phyloP scores from a whole-genome alignment of 2,113 vertebrate genomes.

The Lophochroa leadbeateri region DNA sequence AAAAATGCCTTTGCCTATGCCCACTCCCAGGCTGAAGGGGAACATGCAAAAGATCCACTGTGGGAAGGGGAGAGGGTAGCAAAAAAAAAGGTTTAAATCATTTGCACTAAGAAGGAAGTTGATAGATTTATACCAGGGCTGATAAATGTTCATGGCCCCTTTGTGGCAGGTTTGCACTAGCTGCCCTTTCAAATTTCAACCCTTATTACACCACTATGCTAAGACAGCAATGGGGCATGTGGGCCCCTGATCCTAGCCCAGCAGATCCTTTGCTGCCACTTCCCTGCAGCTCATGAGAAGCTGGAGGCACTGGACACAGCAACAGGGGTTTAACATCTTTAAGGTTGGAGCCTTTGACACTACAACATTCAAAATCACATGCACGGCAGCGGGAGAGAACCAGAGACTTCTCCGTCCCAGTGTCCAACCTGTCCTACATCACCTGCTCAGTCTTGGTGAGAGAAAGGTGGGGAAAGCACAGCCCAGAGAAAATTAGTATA shows the following conservation, averaged over 20 bases:
- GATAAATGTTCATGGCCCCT: neutral
- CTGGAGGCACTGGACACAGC: neutral
- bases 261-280: fast-evolving
- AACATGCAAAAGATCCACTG: fast-evolving
- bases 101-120: neutral
- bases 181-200: neutral
- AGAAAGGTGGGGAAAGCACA: neutral
- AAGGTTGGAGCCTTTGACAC: neutral
- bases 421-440: neutral
- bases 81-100: neutral
- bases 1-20: neutral
- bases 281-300: neutral
- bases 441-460: neutral
- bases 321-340: neutral
- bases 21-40: neutral
- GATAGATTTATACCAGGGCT: neutral
- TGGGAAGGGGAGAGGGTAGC: neutral
- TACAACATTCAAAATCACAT: neutral
- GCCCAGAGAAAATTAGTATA: neutral
- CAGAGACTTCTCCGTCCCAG: neutral
- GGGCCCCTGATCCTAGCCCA: neutral
- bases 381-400: neutral
- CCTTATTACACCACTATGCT: neutral
- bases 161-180: neutral
- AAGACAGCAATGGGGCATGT: fast-evolving